These are phyloP conservation scores for Argya squamiceps DNA, from an alignment of 2,797 vertebrate species.

Conservation along the genomic window DNA sequence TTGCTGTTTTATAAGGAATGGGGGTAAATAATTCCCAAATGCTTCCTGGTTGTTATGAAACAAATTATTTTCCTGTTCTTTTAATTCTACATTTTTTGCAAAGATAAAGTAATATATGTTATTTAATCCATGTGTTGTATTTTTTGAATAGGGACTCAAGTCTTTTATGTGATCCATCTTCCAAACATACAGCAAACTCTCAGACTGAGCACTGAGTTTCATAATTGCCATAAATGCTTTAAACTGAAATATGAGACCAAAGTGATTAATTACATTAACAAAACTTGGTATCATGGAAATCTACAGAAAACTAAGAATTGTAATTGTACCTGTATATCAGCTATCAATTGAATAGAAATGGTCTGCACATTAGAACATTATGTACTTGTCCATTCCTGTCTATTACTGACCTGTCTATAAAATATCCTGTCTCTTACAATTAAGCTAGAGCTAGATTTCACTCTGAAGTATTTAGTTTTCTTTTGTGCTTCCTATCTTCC, in stretches of 20 bases:
- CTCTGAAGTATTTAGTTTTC: not conserved
- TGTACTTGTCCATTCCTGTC: not conserved
- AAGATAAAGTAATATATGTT: not conserved
- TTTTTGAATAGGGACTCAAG: not conserved
- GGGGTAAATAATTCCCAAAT: not conserved
- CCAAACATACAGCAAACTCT: not conserved
- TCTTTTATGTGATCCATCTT: not conserved
- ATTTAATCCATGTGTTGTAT: not conserved
- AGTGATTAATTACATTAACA: not conserved
- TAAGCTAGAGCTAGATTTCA: not conserved
- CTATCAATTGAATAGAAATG: not conserved
- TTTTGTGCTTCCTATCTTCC: not conserved
- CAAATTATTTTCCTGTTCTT: not conserved
- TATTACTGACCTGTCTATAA: not conserved
- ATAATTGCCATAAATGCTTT: not conserved
- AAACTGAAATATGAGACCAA: not conserved
- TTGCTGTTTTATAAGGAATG: not conserved
- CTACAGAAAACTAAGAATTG: not conserved
- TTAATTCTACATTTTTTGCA: not conserved
- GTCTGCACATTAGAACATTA: not conserved
- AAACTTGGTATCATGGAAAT: not conserved
- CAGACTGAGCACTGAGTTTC: not conserved
- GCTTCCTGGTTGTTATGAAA: not conserved
- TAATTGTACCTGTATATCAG: not conserved
- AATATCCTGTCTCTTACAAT: not conserved